Conservation (phyloP, 2,888 invertebrate genomes). For the Nomada flava region DNA sequence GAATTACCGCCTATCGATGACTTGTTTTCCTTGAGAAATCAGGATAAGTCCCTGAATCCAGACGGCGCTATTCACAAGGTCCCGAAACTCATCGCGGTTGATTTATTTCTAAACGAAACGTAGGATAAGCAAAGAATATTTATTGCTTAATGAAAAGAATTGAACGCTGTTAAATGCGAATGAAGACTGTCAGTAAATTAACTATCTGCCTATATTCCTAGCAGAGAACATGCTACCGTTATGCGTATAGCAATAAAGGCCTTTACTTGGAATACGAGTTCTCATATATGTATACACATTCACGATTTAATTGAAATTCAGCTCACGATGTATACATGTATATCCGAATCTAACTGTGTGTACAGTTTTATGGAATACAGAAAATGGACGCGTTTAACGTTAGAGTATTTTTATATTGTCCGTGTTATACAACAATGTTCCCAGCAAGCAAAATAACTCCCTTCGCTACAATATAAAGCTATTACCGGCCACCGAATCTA, state of each 20-base stretch:
- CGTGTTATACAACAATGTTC: too few relatives aligned
- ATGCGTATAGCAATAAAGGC: too few relatives aligned
- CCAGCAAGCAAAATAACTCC: not conserved
- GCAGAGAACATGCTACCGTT: too few relatives aligned
- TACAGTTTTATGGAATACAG: too few relatives aligned
- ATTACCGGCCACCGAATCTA: conserved; percentile 25
- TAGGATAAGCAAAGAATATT: not conserved
- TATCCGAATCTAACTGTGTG: not conserved
- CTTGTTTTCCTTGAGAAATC: conserved; percentile 55
- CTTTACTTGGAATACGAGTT: not conserved
- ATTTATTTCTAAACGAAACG: not conserved
- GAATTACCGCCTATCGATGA: conserved; percentile 28
- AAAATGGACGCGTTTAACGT: too few relatives aligned
- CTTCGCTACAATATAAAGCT: not conserved
- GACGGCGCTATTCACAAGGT: conserved; percentile 9
- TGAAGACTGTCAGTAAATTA: conserved; percentile 30
- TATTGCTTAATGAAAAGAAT: not conserved
- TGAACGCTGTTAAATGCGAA: conserved; percentile 9
- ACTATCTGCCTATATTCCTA: not conserved
- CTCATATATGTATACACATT: conserved; percentile 9
- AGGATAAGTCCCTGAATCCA: conserved; percentile 27
- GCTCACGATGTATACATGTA: not conserved
- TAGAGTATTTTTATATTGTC: not conserved
- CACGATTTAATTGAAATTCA: conserved; percentile 23
- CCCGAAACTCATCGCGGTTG: conserved; percentile 18